These are phyloP conservation scores for Aphelenchoides fujianensis DNA, from an alignment of 1,140 invertebrate species.

Conservation along the genomic window DNA sequence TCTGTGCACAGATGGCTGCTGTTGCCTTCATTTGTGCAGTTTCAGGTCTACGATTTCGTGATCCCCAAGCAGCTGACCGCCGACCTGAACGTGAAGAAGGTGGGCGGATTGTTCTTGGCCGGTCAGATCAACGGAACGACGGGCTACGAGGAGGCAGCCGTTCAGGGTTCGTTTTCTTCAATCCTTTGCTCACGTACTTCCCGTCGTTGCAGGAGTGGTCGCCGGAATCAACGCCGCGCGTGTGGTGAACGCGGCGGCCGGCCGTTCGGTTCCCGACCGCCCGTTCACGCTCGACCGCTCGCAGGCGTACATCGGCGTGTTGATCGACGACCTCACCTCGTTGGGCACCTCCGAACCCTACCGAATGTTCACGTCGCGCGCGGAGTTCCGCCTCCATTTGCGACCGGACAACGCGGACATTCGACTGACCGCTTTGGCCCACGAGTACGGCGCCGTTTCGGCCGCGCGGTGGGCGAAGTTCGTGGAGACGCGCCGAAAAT, in stretches of 20 bases:
- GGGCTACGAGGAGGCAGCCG: slow-evolving; percentile 90
- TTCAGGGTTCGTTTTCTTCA: too few relatives aligned
- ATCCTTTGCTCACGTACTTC: slow-evolving; percentile 50
- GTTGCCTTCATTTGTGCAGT: too few relatives aligned
- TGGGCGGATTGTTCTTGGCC: slow-evolving; percentile 77
- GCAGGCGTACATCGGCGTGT: slow-evolving; percentile 80
- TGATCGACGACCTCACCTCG: slow-evolving; percentile 84
- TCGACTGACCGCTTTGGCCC: slow-evolving; percentile 74
- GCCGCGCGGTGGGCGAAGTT: slow-evolving; percentile 53
- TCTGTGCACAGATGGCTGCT: too few relatives aligned
- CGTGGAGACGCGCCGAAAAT: slow-evolving; percentile 33
- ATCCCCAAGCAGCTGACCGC: slow-evolving; percentile 80
- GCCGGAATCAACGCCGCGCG: slow-evolving; percentile 68
- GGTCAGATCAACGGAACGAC: slow-evolving; percentile 89
- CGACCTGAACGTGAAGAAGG: slow-evolving; percentile 75
- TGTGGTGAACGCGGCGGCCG: slow-evolving; percentile 17
- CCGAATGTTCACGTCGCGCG: slow-evolving; percentile 86
- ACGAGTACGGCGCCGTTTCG: slow-evolving; percentile 29
- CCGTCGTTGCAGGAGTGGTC: too few relatives aligned
- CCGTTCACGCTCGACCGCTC: slow-evolving; percentile 68
- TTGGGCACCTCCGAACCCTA: slow-evolving; percentile 83
- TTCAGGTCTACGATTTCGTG: slow-evolving; percentile 86
- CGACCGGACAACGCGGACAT: slow-evolving; percentile 84
- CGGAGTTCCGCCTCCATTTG: slow-evolving; percentile 79
- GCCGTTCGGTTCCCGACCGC: slow-evolving; percentile 58